phyloP scores from a whole-genome alignment of 2,113 vertebrate species.

The Irena cyanogastra region DNA sequence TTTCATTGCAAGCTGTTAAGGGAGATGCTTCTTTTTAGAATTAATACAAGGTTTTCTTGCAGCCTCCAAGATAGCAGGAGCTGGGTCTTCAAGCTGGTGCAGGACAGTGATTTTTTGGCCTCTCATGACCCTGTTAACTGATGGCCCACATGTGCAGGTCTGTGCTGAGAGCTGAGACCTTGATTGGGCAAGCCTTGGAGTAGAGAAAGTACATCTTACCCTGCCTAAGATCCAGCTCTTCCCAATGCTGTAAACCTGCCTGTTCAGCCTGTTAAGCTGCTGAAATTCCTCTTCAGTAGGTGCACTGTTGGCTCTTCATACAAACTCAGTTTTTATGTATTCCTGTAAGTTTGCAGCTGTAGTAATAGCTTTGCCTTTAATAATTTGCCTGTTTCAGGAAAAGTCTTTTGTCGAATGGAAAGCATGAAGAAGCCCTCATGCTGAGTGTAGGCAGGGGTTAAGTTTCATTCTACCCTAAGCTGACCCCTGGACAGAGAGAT shows the following conservation, averaged over 20 bases:
- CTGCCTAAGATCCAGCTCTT: background rate
- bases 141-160: background rate
- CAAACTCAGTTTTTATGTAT: background rate
- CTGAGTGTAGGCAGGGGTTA: background rate
- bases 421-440: background rate
- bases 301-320: rapidly evolving
- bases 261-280: background rate
- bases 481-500: conserved; percentile 65
- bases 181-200: background rate
- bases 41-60: background rate
- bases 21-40: background rate
- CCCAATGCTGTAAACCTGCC: background rate
- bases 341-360: background rate
- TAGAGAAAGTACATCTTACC: background rate
- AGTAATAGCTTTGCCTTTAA: background rate
- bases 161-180: background rate
- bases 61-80: background rate
- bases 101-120: background rate
- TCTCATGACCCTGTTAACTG: background rate
- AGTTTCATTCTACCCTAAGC: conserved; percentile 58
- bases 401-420: background rate
- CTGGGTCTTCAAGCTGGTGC: background rate
- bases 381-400: background rate
- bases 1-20: background rate
- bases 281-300: background rate